Base-by-base conservation (phyloP, 2,888 invertebrate species). In the Diaphora mendica region DNA sequence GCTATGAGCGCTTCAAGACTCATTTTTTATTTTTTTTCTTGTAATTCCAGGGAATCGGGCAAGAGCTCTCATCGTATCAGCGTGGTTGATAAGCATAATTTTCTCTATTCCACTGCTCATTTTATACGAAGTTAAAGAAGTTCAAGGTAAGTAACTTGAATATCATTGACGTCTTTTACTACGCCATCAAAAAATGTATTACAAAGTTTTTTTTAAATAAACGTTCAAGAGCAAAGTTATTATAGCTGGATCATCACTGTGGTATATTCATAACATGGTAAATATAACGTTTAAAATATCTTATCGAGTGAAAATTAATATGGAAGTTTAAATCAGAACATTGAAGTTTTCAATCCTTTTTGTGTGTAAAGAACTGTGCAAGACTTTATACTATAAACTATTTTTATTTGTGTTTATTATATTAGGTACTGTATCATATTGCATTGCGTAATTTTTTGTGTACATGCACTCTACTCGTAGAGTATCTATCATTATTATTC, bases 91-190 rank as follows among this genome's bases (percentile, higher is more conserved):
- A 77, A 98, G 98, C 85, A 97, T 97, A 20, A 81, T 98, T 48
- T 98, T 99, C 91, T 98, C 99, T 2, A 94, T 97, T 66, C 99
- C 99, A 55, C 97, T 98, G 44, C 96, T 98, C 75, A 96, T 98
- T 80, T 96, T 98, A 3, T 98, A 98, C 87, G 98, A 98, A 92
- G 97, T 98, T 84, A 97, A 97, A 88, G 96, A 97, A 76, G 96
- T 98, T 77, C 97, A 98, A 96, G 97, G 98, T 97, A 91, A 90
- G 82, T 33, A 35, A 64, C 20, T 20, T 33, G 17, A 48, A 67
- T 44, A 20, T 17, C 3, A 35, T 7, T 33, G 23, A 30, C 11
- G 55, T n/a, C n/a, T 5, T n/a, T 13, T n/a, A n/a, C 11, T 11
- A n/a, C n/a, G n/a, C n/a, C 9, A 55, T n/a, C 7, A 35, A 35